A percentile compares a stretch with the other conserved stretches of the same genome.
Conservation (phyloP, 2,113 vertebrate genomes). For the Zeus faber region DNA sequence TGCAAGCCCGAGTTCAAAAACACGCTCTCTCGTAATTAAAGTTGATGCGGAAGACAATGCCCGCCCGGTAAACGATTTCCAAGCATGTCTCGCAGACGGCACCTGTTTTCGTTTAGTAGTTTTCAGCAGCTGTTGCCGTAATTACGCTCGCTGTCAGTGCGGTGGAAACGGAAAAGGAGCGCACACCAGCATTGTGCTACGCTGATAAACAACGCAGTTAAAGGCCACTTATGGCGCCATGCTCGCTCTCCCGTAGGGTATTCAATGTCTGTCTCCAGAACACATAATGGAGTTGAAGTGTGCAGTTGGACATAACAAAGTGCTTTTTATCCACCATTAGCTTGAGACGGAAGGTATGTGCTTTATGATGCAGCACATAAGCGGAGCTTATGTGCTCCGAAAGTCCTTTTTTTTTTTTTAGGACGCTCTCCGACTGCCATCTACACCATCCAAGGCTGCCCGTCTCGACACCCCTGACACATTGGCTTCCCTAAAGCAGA, state of each 20-base stretch:
- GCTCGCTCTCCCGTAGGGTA: conserved; percentile 55
- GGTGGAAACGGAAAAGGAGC: background rate
- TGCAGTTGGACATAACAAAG: conserved; percentile 41
- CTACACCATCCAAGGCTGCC: background rate
- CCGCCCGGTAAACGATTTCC: conserved; percentile 51
- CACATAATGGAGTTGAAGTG: conserved; percentile 38
- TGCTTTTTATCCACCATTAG: conserved; percentile 51
- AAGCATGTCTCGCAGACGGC: conserved; percentile 49
- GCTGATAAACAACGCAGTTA: conserved; percentile 70
- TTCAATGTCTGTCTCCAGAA: conserved; percentile 55
- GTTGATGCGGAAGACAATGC: conserved; percentile 63
- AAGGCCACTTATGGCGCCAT: conserved; percentile 64
- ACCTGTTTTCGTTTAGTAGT: conserved; percentile 73
- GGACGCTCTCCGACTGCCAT: background rate
- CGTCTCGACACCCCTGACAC: background rate
- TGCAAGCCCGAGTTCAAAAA: conserved; percentile 39
- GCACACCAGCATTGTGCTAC: conserved; percentile 42
- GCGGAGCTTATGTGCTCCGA: conserved; percentile 14
- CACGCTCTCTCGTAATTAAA: conserved; percentile 55
- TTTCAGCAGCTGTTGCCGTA: conserved; percentile 72
- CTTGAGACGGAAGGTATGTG: conserved; percentile 47
- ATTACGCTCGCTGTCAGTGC: conserved; percentile 64
- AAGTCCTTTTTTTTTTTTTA: background rate
- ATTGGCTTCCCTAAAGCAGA: too few relatives aligned
- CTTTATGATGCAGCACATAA: conserved; percentile 32